Base-by-base conservation (phyloP, 2,888 invertebrate species). In the Hololepta plana region DNA sequence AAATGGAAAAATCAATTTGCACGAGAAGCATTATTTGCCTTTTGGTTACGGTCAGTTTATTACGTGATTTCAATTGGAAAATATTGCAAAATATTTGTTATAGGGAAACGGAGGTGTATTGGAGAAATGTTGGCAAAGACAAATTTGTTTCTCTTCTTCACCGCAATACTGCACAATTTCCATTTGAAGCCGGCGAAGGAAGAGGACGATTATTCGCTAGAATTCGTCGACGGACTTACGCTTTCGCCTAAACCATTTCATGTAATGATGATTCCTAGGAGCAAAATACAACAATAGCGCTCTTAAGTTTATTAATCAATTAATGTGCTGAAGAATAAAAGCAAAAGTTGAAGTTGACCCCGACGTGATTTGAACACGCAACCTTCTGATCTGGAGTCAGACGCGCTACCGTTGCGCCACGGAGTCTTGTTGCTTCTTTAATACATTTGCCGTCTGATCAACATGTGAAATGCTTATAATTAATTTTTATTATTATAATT, bases 361-460 rank as follows among this genome's bases (percentile, higher is more conserved):
- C 80, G 80, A 81, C 80, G 81, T 82, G 82, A 82, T 80, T 82
- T 77, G 82, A 84, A 84, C 82, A 82, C 82, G 81, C 82, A 84
- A 80, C 82, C 82, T 84, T 84, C 82, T 81, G 84, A 84, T 82
- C 84, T 84, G 84, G 82, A 84, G 82, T 84, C 82, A 81, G 82
- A 82, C 82, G 82, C 84, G 82, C 81, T 84, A 84, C 84, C 84
- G 79, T 84, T 84, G 82, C 82, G 82, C 82, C 82, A 82, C 81
- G 79, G 75, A 76, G 77, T 77, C 79, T n/a, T n/a, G n/a, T n/a
- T n/a, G n/a, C n/a, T n/a, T n/a, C n/a, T n/a, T n/a, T n/a, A n/a
- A n/a, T n/a, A n/a, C n/a, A n/a, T n/a, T n/a, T n/a, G n/a, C n/a
- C n/a, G n/a, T n/a, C n/a, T n/a, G n/a, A n/a, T n/a, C n/a, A n/a